A percentile compares a stretch with the other conserved stretches of the same genome.
These are phyloP conservation scores for Pelobates cultripes DNA, from an alignment of 2,797 vertebrate genomes.

Conservation along the genomic window DNA sequence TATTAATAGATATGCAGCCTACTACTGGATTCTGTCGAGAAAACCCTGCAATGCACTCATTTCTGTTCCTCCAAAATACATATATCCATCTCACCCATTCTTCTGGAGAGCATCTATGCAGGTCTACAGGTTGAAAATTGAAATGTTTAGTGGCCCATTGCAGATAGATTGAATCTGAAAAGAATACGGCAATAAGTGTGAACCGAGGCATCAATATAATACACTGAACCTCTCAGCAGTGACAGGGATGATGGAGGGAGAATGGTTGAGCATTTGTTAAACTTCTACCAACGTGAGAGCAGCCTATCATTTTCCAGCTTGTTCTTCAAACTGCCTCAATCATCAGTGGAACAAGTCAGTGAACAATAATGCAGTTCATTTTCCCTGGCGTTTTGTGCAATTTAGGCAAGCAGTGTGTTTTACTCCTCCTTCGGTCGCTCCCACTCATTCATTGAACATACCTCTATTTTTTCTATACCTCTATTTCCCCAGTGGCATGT, in stretches of 20 bases:
- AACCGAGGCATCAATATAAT: conserved; percentile 71
- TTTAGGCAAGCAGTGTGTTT: conserved; percentile 33
- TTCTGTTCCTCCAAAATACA: neutral
- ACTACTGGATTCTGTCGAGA: no score
- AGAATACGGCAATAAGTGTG: conserved; percentile 75
- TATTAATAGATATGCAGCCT: no score
- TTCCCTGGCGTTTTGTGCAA: conserved; percentile 61
- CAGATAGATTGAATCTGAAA: conserved; percentile 82
- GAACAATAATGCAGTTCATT: conserved; percentile 70
- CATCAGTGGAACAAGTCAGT: conserved; percentile 72
- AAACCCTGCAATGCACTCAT: no score
- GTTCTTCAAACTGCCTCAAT: conserved; percentile 79
- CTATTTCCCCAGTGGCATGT: conserved; percentile 17
- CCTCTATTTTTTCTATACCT: neutral
- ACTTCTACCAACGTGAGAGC: conserved; percentile 71
- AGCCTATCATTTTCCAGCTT: conserved; percentile 76
- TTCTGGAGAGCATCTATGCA: conserved; percentile 67
- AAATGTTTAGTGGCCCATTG: conserved; percentile 78
- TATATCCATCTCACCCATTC: conserved; percentile 38
- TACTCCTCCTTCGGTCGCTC: conserved; percentile 36
- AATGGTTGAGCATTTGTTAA: conserved; percentile 78
- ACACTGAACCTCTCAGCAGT: conserved; percentile 64
- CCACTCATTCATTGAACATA: conserved; percentile 30
- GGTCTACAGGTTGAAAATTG: conserved; percentile 78
- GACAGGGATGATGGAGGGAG: conserved; percentile 65